Conservation (phyloP, 2,888 invertebrate species). For the Clistopyga incitator region DNA sequence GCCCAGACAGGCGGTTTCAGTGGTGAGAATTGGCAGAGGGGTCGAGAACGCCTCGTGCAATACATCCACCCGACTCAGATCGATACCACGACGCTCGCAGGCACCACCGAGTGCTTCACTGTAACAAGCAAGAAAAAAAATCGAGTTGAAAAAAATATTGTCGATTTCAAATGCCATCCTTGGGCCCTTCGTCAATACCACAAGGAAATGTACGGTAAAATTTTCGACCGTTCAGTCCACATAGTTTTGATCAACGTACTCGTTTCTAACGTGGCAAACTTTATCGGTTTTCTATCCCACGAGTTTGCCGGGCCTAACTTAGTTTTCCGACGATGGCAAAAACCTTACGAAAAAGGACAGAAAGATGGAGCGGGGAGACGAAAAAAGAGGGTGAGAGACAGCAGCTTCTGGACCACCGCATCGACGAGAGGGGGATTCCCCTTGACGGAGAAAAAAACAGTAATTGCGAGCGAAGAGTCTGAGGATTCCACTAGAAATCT, state of each 20-base stretch:
- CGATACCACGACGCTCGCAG: slow-evolving; percentile 89
- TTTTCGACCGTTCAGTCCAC: slow-evolving; percentile 24
- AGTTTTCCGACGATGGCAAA: slow-evolving; percentile 35
- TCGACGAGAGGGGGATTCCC: not conserved
- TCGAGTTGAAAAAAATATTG: slow-evolving; percentile 14
- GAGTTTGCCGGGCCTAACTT: slow-evolving; percentile 40
- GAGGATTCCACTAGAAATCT: slow-evolving; percentile 29
- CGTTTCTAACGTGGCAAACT: slow-evolving; percentile 39
- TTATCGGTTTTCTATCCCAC: slow-evolving; percentile 42
- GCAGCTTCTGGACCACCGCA: not conserved
- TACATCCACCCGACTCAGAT: slow-evolving; percentile 87
- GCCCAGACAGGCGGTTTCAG: slow-evolving; percentile 88
- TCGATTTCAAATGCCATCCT: slow-evolving; percentile 42
- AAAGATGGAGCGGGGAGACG: not conserved
- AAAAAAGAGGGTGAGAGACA: slow-evolving; percentile 5
- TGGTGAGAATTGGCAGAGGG: slow-evolving; percentile 86
- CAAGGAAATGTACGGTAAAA: slow-evolving; percentile 20
- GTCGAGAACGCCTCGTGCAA: slow-evolving; percentile 88
- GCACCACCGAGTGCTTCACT: slow-evolving; percentile 88
- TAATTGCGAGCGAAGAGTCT: slow-evolving; percentile 33
- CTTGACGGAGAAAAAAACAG: slow-evolving; percentile 14
- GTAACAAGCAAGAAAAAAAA: slow-evolving; percentile 74
- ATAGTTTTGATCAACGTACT: slow-evolving; percentile 33
- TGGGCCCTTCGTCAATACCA: slow-evolving; percentile 6
- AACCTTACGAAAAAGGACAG: slow-evolving; percentile 7